phyloP scores from a whole-genome alignment of 30 jellyfish, hydroid and myxozoan genomes.

The Clytia hemisphaerica region DNA sequence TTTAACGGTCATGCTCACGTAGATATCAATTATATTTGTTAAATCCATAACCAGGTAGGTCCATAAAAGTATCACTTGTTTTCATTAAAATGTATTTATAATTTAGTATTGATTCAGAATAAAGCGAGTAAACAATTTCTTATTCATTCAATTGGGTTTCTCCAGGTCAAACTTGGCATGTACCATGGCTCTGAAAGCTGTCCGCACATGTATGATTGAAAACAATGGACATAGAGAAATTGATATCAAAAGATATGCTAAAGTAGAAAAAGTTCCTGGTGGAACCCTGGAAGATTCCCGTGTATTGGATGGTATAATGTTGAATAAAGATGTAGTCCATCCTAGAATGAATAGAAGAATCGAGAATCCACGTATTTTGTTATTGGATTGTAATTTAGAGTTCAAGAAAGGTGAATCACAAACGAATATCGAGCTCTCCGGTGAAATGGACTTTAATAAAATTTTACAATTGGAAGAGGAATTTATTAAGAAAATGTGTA shows the following conservation, averaged over 20 bases:
- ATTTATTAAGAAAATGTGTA: slow-evolving; percentile 64
- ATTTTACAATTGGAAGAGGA: slow-evolving; percentile 91
- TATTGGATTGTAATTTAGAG: slow-evolving; percentile 82
- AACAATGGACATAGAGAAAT: slow-evolving; percentile 72
- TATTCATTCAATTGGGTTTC: too few relatives aligned
- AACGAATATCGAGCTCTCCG: slow-evolving; percentile 71
- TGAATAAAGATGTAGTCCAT: slow-evolving; percentile 87
- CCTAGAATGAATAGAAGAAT: slow-evolving; percentile 91
- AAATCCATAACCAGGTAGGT: too few relatives aligned
- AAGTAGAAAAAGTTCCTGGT: slow-evolving; percentile 97
- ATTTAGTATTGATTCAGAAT: too few relatives aligned
- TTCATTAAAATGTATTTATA: too few relatives aligned
- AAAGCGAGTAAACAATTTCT: too few relatives aligned
- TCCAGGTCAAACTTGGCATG: slow-evolving; percentile 81
- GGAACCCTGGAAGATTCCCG: slow-evolving; percentile 85
- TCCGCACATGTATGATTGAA: slow-evolving; percentile 61
- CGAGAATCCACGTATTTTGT: slow-evolving; percentile 79
- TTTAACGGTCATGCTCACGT: too few relatives aligned
- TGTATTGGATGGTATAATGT: slow-evolving; percentile 84
- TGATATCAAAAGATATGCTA: slow-evolving; percentile 83
- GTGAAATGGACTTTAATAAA: slow-evolving; percentile 75
- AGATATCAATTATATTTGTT: too few relatives aligned
- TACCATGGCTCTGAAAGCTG: slow-evolving; percentile 77
- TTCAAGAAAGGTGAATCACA: slow-evolving; percentile 86
- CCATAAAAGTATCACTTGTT: too few relatives aligned